phyloP scores from a whole-genome alignment of 1,140 invertebrate species.

The Metopolophium dirhodum region DNA sequence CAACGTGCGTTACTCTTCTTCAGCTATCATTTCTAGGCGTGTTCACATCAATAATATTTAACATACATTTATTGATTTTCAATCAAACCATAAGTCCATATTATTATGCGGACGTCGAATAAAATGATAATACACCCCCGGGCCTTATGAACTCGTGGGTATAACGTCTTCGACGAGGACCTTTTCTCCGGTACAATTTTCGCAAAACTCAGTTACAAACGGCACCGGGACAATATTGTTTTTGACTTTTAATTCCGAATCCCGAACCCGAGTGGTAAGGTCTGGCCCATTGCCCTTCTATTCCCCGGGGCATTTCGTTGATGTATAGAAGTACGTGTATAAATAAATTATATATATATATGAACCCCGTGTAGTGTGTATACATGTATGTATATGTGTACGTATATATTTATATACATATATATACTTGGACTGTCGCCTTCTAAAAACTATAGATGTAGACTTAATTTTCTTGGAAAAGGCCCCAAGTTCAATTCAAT shows the following conservation, averaged over 20 bases:
- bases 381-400: not conserved
- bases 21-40: too few species aligned
- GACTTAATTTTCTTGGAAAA: conserved; percentile 28
- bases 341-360: conserved; percentile 19
- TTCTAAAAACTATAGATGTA: conserved; percentile 27
- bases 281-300: not conserved
- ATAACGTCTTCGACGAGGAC: not conserved
- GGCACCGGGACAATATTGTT: conserved; percentile 43
- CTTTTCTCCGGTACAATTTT: not conserved
- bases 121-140: not conserved
- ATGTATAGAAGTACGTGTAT: not conserved
- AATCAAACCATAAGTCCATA: not conserved
- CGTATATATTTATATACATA: not conserved
- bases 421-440: not conserved
- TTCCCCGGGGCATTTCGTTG: not conserved
- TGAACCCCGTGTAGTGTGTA: too few species aligned
- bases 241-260: conserved; percentile 42
- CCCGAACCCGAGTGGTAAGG: not conserved
- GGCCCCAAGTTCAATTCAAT: conserved; percentile 39
- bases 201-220: conserved; percentile 8
- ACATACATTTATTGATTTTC: not conserved
- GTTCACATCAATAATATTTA: not conserved
- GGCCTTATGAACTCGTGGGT: not conserved
- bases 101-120: not conserved
- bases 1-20: too few species aligned